These are phyloP conservation scores for Neogobius melanostomus DNA, from an alignment of 2,113 vertebrate genomes.

Conservation along the genomic window DNA sequence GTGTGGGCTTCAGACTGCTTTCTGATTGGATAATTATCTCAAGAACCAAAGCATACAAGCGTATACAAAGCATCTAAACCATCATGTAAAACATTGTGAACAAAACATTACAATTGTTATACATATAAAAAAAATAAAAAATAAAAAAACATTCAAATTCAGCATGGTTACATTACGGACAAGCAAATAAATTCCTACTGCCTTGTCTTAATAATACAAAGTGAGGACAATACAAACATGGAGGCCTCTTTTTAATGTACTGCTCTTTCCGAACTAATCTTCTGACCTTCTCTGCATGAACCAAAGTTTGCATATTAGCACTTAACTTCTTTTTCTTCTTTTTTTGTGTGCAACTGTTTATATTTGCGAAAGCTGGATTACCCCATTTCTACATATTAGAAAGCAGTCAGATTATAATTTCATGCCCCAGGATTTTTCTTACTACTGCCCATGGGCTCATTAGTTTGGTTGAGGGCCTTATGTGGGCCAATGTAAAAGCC, in stretches of 20 bases:
- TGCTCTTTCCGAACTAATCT: not conserved
- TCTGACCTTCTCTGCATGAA: not conserved
- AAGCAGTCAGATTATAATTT: not conserved
- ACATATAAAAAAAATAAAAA: too few relatives aligned
- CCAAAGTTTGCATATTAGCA: not conserved
- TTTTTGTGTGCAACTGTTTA: not conserved
- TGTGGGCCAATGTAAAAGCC: not conserved
- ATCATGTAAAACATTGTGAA: too few relatives aligned
- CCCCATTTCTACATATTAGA: not conserved
- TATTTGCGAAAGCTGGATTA: conserved; percentile 1
- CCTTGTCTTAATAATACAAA: not conserved
- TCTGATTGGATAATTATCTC: too few relatives aligned
- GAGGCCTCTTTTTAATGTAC: too few relatives aligned
- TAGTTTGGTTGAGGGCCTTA: not conserved
- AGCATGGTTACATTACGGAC: too few relatives aligned
- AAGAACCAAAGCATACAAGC: too few relatives aligned
- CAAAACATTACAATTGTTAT: too few relatives aligned
- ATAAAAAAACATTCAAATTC: too few relatives aligned
- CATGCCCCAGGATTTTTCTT: not conserved
- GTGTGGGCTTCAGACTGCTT: too few relatives aligned
- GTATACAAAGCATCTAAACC: too few relatives aligned
- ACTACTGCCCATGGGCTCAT: not conserved
- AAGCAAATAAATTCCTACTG: too few relatives aligned
- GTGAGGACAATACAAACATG: not conserved
- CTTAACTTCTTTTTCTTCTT: too few relatives aligned